Conservation (phyloP, 2,113 vertebrate genomes). For the Scophthalmus maximus region DNA sequence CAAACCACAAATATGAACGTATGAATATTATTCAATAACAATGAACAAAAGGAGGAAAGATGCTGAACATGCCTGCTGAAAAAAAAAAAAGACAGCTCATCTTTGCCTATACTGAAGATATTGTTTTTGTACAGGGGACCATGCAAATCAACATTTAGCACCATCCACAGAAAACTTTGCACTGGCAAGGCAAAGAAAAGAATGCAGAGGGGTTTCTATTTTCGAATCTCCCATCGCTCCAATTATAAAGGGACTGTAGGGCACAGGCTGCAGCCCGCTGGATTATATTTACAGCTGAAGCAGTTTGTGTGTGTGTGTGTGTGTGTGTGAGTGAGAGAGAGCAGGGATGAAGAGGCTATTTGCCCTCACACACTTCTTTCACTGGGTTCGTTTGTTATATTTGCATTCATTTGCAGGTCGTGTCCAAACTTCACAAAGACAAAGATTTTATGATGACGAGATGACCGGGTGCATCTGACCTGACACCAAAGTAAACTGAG, state of each 20-base stretch:
- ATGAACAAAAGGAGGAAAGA: background rate
- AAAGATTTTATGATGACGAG: background rate
- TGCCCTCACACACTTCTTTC: constrained; percentile 2
- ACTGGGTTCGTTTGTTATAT: background rate
- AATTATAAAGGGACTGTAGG: constrained; percentile 57
- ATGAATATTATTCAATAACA: background rate
- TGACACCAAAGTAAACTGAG: background rate
- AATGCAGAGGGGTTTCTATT: constrained; percentile 27
- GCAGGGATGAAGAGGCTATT: constrained; percentile 21
- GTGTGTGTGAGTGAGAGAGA: no score
- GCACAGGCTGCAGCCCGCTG: constrained; percentile 23
- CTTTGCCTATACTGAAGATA: background rate
- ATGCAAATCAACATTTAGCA: constrained; percentile 28
- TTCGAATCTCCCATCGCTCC: constrained; percentile 40
- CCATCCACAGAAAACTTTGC: constrained; percentile 12
- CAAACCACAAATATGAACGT: no score
- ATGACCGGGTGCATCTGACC: background rate
- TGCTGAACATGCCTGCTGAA: background rate
- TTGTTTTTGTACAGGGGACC: background rate
- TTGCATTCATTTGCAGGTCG: background rate
- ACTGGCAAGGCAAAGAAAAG: background rate
- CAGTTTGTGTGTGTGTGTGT: constrained; percentile 19
- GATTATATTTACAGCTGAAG: constrained; percentile 26
- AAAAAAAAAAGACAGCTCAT: background rate
- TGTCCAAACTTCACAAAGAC: background rate